These are phyloP conservation scores for Cephalotes varians DNA, from an alignment of 2,888 invertebrate species.

Conservation along the genomic window DNA sequence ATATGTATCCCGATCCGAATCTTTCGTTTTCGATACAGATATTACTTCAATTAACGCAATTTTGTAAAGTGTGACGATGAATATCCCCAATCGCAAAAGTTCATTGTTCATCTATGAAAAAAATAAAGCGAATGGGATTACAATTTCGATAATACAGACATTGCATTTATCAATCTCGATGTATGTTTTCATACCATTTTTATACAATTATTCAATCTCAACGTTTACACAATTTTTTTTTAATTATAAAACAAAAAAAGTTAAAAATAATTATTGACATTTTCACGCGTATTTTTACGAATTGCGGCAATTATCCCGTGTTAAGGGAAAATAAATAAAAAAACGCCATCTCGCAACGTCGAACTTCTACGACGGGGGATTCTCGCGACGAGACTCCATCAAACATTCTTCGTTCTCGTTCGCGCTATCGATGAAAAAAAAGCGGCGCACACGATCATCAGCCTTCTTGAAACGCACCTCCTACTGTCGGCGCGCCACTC, in stretches of 20 bases:
- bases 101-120: not conserved
- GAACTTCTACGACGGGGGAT: not conserved
- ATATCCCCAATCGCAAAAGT: conserved; percentile 22
- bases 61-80: not conserved
- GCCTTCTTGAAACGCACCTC: conserved; percentile 81
- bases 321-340: not conserved
- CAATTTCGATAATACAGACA: not conserved
- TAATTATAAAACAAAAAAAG: not conserved
- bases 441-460: conserved; percentile 53
- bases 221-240: not conserved
- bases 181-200: no score
- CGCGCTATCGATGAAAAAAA: conserved; percentile 24
- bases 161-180: no score
- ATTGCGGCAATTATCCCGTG: not conserved
- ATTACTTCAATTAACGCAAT: conserved; percentile 2
- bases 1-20: not conserved
- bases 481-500: conserved; percentile 85
- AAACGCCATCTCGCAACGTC: not conserved
- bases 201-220: no score
- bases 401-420: not conserved
- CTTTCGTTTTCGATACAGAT: not conserved
- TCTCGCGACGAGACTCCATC: not conserved
- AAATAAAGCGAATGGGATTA: not conserved
- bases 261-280: not conserved
- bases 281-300: not conserved